phyloP scores from a whole-genome alignment of 2,113 vertebrate species.

The Cyanistes caeruleus region DNA sequence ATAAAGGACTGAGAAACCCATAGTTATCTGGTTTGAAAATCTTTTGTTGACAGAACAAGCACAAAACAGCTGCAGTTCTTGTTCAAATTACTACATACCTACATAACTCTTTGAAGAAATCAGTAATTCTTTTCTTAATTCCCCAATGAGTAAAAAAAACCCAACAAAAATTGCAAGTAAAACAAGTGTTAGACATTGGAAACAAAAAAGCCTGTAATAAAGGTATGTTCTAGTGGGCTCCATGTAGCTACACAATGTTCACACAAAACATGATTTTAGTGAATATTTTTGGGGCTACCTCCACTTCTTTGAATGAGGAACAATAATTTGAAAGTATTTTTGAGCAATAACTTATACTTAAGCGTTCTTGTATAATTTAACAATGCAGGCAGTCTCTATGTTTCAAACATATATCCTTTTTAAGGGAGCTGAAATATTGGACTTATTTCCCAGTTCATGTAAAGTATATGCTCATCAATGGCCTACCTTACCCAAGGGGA shows the following conservation, averaged over 20 bases:
- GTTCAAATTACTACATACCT: neutral
- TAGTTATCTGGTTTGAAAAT: neutral
- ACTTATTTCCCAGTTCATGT: constrained; percentile 8
- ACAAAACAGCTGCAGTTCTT: neutral
- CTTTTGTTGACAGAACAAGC: neutral
- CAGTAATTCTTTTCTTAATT: neutral
- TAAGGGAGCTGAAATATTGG: constrained; percentile 27
- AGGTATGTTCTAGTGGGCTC: neutral
- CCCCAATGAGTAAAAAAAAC: neutral
- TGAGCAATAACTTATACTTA: constrained; percentile 3
- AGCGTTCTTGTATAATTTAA: neutral
- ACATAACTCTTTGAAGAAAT: neutral
- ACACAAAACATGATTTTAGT: neutral
- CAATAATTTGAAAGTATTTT: neutral
- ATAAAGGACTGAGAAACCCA: neutral
- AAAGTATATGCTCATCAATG: constrained; percentile 15
- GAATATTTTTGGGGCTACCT: neutral
- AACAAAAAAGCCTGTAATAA: neutral
- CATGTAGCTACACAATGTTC: neutral
- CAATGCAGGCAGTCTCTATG: neutral
- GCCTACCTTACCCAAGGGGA: neutral
- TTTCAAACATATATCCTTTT: constrained; percentile 43
- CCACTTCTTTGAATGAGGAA: neutral
- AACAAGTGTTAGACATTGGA: neutral
- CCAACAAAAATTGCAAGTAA: neutral